phyloP scores from a whole-genome alignment of 2,797 vertebrate species.

The Sebastes baramenuke region DNA sequence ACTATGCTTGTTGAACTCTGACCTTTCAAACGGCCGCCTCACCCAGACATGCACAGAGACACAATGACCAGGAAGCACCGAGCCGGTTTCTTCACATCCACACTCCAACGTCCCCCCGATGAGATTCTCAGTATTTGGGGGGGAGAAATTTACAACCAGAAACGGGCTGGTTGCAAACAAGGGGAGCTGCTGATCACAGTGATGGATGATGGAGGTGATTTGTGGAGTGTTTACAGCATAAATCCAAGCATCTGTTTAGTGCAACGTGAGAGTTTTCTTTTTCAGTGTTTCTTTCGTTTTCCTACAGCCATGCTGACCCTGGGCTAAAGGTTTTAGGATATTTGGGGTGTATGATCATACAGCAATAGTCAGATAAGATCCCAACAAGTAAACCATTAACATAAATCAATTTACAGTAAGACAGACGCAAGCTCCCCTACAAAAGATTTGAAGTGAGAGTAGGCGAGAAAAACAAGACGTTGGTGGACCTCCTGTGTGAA shows the following conservation, averaged over 20 bases:
- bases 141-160: slow-evolving; percentile 84
- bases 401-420: background rate
- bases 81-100: slow-evolving; percentile 69
- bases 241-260: slow-evolving; percentile 48
- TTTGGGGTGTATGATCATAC: background rate
- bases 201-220: slow-evolving; percentile 76
- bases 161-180: slow-evolving; percentile 69
- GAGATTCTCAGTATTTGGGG: slow-evolving; percentile 54
- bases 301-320: background rate
- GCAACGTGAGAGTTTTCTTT: background rate
- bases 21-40: slow-evolving; percentile 54
- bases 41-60: slow-evolving; percentile 49
- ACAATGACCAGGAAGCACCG: slow-evolving; percentile 83
- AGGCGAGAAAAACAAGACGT: slow-evolving; percentile 29
- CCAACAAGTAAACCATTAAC: background rate
- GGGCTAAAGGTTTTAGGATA: background rate
- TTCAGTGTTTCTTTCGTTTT: slow-evolving; percentile 9
- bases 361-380: background rate
- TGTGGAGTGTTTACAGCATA: slow-evolving; percentile 72
- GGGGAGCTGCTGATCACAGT: slow-evolving; percentile 74
- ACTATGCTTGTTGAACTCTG: slow-evolving; percentile 57
- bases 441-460: slow-evolving; percentile 6
- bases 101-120: slow-evolving; percentile 44
- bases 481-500: slow-evolving; percentile 41
- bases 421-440: background rate